phyloP scores from a whole-genome alignment of 2,888 invertebrate species.

The Andrena chrysosceles region DNA sequence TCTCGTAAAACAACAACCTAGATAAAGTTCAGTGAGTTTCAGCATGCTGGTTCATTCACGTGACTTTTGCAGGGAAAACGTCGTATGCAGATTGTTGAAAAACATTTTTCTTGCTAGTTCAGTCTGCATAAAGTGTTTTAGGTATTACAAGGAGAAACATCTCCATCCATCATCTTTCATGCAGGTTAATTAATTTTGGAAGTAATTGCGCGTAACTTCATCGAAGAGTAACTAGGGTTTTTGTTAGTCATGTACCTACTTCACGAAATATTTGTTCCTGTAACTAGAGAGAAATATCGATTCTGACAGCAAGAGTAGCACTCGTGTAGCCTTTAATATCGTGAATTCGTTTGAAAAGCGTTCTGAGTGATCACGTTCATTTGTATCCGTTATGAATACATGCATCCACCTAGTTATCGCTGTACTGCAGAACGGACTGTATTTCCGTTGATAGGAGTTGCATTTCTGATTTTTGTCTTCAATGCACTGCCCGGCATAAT shows the following conservation, averaged over 20 bases:
- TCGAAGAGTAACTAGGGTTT: neutral
- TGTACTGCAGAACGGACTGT: constrained; percentile 67
- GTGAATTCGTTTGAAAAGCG: constrained; percentile 38
- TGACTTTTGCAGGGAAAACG: neutral
- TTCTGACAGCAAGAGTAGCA: constrained; percentile 1
- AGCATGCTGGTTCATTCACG: neutral
- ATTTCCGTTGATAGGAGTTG: constrained; percentile 71
- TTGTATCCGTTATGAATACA: constrained; percentile 39
- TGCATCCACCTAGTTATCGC: constrained; percentile 44
- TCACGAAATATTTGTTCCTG: neutral
- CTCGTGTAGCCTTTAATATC: constrained; percentile 23
- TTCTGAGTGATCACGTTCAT: constrained; percentile 31
- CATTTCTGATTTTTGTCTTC: constrained; percentile 55
- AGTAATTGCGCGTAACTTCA: neutral
- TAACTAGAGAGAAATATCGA: neutral
- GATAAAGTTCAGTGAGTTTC: neutral
- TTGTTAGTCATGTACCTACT: constrained; percentile 3
- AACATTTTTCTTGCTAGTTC: neutral
- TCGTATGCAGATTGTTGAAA: neutral
- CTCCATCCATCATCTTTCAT: neutral
- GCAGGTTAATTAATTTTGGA: neutral
- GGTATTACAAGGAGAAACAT: neutral
- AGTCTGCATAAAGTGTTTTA: too few species aligned
- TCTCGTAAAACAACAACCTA: neutral
- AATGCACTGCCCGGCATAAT: constrained; percentile 32